phyloP scores from a whole-genome alignment of 2,888 invertebrate species.

The Chrysotoxum bicinctum region DNA sequence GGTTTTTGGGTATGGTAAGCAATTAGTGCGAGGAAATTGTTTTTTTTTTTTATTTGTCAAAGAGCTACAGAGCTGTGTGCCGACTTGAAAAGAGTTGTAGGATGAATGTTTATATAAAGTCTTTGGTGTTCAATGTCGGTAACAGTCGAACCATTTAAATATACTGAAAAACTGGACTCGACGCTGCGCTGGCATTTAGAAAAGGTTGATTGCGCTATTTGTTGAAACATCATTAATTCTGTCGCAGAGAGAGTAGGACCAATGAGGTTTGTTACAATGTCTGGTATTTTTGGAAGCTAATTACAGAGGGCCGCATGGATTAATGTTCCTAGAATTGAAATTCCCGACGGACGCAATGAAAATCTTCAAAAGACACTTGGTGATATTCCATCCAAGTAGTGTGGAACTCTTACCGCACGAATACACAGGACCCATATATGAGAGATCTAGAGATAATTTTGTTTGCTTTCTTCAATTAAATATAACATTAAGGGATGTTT shows the following conservation, averaged over 20 bases:
- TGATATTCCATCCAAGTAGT: too few species aligned
- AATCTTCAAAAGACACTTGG: too few species aligned
- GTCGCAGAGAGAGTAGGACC: background rate
- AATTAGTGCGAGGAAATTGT: conserved; percentile 65
- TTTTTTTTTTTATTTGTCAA: conserved; percentile 15
- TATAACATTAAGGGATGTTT: too few species aligned
- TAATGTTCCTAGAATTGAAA: too few species aligned
- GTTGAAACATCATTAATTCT: background rate
- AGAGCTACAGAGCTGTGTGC: background rate
- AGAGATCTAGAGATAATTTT: too few species aligned
- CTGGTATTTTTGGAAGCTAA: background rate
- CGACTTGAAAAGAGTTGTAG: conserved; percentile 45
- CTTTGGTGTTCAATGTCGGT: background rate
- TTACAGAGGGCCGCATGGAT: too few species aligned
- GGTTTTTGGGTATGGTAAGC: conserved; percentile 60
- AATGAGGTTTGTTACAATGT: background rate
- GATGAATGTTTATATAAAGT: conserved; percentile 13
- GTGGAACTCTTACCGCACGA: too few species aligned
- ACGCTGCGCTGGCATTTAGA: background rate
- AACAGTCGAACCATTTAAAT: background rate
- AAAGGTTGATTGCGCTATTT: background rate
- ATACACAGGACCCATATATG: too few species aligned
- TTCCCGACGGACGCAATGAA: too few species aligned
- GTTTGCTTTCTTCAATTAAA: too few species aligned
- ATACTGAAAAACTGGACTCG: background rate